Evolutionary conservation across 2,113 vertebrate species (phyloP).

Genomic region (Dasyurus viverrinus): DNA sequence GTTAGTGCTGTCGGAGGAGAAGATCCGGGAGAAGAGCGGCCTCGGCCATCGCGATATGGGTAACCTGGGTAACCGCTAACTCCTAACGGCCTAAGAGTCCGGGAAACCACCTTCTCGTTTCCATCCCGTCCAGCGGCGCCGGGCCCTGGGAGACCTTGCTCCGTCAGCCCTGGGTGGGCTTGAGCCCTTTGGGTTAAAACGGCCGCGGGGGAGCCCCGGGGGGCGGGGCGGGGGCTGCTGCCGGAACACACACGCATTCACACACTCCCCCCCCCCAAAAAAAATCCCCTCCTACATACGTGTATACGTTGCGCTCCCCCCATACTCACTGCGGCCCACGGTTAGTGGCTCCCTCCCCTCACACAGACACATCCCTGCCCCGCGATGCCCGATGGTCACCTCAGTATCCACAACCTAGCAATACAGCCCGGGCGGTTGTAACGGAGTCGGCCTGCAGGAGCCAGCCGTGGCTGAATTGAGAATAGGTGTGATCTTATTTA

Average conservation of each 20-base stretch:
- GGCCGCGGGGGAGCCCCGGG: neutral
- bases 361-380: too few species aligned
- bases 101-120: neutral
- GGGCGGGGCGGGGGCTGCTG: accelerated
- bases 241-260: accelerated
- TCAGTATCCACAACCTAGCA: too few species aligned
- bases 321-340: too few species aligned
- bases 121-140: neutral
- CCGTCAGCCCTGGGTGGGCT: neutral
- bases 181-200: neutral
- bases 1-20: slow-evolving; percentile 83
- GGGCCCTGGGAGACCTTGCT: neutral
- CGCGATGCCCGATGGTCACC: too few species aligned
- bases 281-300: too few species aligned
- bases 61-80: slow-evolving; percentile 62
- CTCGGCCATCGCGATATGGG: slow-evolving; percentile 84
- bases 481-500: too few species aligned
- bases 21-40: slow-evolving; percentile 82
- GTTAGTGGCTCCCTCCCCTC: too few species aligned
- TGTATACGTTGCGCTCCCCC: too few species aligned
- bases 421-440: neutral
- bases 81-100: neutral
- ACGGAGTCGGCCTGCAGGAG: neutral
- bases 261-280: too few species aligned
- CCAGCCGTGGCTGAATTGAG: too few species aligned